Evolutionary conservation across 1,140 invertebrate species (phyloP), one percentile per base, ranked within the genome.

Genomic region (Pachypeltis micranthus): DNA sequence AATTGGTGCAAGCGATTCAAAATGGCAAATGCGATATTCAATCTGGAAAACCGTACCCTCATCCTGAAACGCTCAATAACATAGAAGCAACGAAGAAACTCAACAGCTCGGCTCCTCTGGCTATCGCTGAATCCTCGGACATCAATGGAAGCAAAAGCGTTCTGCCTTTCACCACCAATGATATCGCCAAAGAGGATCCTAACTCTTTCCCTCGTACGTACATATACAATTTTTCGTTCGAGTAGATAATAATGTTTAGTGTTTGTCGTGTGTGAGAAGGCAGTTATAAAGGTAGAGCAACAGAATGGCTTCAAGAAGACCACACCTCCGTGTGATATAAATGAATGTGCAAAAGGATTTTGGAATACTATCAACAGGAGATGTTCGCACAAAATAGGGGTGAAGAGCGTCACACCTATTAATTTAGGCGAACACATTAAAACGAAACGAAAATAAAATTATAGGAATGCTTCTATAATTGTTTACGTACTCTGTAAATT

Each of bases 21-120:
- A 91, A 91, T 72, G 88, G 88, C 47, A 86, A 87, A 69, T 77
- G 83, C 63, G 87, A 90, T 70, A 88, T 90, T 66, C 78, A 82
- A 47, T 75, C 75, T 1, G 85, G 83, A 1, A 73, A 81, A 68
- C 76, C 80, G 0, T 84, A 86, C 66, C 80, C 84, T 0, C 78
- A 80, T 19, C 74, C 74, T 0, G 83, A 84, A 58, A 72, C 76
- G n/a, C 74, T 85, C 63, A 87, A 85, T 68, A 85, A 85, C 44
- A 58, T 69, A n/a, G 71, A 69, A 1, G 71, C 69, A 16, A 71
- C 70, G 2, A 70, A 72, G 10, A 75, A 75, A 31, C 67, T 71
- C 0, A 70, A 71, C 34, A 70, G 76, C 1, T 74, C 51, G 12
- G 72, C 47, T 51, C 47, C 47, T 10, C 47, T 51, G 4, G 47